phyloP scores from a whole-genome alignment of 2,888 invertebrate genomes.

The Oxyteleia sp. region DNA sequence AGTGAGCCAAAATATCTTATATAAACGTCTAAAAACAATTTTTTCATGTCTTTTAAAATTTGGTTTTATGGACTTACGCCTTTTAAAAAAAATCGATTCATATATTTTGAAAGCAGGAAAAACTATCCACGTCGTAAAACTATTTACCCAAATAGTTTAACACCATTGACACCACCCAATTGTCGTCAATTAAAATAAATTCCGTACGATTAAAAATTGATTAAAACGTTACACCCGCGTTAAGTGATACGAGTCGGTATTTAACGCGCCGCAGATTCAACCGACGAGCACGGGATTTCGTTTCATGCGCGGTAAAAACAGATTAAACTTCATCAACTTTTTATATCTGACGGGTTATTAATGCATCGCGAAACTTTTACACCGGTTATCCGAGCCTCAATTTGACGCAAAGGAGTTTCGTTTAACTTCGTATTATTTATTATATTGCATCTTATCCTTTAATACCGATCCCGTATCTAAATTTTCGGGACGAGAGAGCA shows the following conservation, averaged over 20 bases:
- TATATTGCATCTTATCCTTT: conserved; percentile 10
- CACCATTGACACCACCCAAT: no score
- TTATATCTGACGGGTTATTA: conserved; percentile 17
- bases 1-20: no score
- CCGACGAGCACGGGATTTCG: neutral
- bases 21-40: no score
- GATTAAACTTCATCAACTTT: conserved; percentile 20
- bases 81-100: no score
- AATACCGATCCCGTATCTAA: neutral
- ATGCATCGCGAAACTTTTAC: conserved; percentile 29
- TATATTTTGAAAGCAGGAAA: no score
- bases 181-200: neutral
- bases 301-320: neutral
- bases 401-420: conserved; percentile 7
- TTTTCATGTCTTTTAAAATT: no score
- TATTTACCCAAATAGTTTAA: no score
- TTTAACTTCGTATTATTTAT: conserved; percentile 39
- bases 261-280: conserved; percentile 10
- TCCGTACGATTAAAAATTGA: no score
- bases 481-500: neutral
- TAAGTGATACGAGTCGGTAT: conserved; percentile 45
- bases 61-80: no score
- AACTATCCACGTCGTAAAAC: no score
- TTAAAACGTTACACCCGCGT: no score
- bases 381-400: neutral